Evolutionary conservation across 2,888 invertebrate species (phyloP).

Genomic region (Apotomis capreana): DNA sequence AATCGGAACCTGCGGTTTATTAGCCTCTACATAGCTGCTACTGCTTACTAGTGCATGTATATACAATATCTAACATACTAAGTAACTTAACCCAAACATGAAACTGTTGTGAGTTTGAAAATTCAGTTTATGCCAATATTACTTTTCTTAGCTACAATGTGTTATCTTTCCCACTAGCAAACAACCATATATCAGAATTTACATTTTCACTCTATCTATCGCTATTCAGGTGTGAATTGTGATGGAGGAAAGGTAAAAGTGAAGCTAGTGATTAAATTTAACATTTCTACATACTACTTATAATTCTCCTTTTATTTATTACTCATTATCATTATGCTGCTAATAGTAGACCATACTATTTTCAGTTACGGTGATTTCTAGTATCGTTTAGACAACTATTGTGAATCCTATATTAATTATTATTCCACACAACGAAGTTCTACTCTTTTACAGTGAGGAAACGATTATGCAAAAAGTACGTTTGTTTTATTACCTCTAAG

Average conservation of each 20-base stretch:
- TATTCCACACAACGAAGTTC: not conserved
- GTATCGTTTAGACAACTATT: not conserved
- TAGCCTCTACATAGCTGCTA: constrained; percentile 55
- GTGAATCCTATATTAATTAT: not conserved
- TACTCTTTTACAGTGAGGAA: not conserved
- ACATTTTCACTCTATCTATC: not conserved
- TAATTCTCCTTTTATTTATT: not conserved
- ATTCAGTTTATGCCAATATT: not conserved
- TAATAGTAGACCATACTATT: too few species aligned
- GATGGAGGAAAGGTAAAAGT: not conserved
- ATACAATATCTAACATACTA: not conserved
- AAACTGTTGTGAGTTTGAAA: not conserved
- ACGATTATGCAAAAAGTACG: not conserved
- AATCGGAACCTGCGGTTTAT: constrained; percentile 72
- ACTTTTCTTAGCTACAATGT: constrained; percentile 3
- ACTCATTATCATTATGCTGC: too few species aligned
- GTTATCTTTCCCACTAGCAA: not conserved
- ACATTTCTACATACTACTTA: not conserved
- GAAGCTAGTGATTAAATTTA: not conserved
- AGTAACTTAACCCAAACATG: not conserved
- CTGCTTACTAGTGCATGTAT: constrained; percentile 7
- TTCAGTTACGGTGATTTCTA: too few species aligned
- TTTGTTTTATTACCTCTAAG: constrained; percentile 66
- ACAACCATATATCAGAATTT: not conserved
- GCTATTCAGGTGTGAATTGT: not conserved